Base-by-base conservation (phyloP, 2,888 invertebrate genomes). In the Harpagoxenus sublaevis region DNA sequence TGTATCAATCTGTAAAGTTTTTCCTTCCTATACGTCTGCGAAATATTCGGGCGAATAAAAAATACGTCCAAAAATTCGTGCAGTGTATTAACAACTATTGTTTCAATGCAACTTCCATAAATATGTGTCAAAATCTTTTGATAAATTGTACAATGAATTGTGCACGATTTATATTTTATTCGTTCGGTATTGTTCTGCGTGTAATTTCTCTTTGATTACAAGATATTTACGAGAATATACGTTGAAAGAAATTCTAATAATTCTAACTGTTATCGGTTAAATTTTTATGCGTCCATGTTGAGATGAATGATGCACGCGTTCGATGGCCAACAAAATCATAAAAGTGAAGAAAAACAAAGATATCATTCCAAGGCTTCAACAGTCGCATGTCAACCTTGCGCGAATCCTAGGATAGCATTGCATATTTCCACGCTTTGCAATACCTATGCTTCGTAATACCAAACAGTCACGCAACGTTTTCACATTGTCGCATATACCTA, bases 361-460 rank as follows among this genome's bases (percentile, higher is more conserved):
- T 12, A 51, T 48, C 12, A 18, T 70, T 48, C n/a, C 42, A 35
- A 60, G 51, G 42, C 35, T 83, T 84, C 66, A 60, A 55, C 6
- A 39, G 31, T 65, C 6, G 63, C 53, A 62, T 63, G 65, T 55
- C 60, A 73, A 78, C 60, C 53, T 85, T 84, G 60, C 57, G 31
- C 57, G 68, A 74, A 84, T 84, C 28, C 48, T 48, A 31, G n/a
- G 15, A 55, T 8, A 62, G 39, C 55, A 48, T 48, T 53, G 42
- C 78, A 68, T n/a, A 42, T 68, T 57, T 53, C 48, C 39, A 62
- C 53, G 42, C 18, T 51, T 42, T 53, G 48, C 28, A 68, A 31
- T 82, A 81, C 23, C 23, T 23, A 68, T 51, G 39, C 35, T 48
- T 53, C 5, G 12, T 68, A 68, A 48, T 39, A 68, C 23, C 23